Conservation (phyloP, 1,140 invertebrate genomes). For the Apocrypta bakeri region DNA sequence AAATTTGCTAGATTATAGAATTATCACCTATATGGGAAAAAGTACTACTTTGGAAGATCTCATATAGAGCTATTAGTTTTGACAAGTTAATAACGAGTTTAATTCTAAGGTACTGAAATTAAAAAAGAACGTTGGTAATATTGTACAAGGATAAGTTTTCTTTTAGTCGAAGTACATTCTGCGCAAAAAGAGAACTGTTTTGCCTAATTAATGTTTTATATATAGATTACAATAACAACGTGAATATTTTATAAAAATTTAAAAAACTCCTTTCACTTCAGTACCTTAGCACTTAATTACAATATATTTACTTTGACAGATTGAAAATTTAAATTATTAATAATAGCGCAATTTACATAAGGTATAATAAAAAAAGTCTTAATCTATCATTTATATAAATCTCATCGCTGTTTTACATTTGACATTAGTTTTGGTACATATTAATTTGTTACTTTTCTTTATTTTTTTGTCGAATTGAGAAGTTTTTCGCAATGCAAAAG, state of each 20-base stretch:
- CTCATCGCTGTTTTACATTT: conserved; percentile 18
- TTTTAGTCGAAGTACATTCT: conserved; percentile 29
- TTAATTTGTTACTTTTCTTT: neutral
- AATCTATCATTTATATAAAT: conserved; percentile 36
- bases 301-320: conserved; percentile 17
- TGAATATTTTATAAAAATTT: conserved; percentile 45
- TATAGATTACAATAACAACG: neutral
- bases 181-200: conserved; percentile 12
- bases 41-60: conserved; percentile 37
- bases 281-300: conserved; percentile 42
- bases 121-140: neutral
- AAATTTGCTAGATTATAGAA: conserved; percentile 12
- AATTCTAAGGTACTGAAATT: conserved; percentile 27
- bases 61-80: conserved; percentile 3
- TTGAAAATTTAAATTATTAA: conserved; percentile 35
- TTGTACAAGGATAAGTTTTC: conserved; percentile 6
- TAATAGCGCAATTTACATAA: conserved; percentile 43
- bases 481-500: neutral
- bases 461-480: conserved; percentile 5
- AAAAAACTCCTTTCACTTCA: conserved; percentile 28
- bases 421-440: conserved; percentile 48
- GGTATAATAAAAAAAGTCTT: conserved; percentile 33
- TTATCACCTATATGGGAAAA: conserved; percentile 23
- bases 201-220: conserved; percentile 2
- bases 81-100: conserved; percentile 9